Evolutionary conservation across 2,888 invertebrate genomes (phyloP).

Genomic region (Leucozona laternaria): DNA sequence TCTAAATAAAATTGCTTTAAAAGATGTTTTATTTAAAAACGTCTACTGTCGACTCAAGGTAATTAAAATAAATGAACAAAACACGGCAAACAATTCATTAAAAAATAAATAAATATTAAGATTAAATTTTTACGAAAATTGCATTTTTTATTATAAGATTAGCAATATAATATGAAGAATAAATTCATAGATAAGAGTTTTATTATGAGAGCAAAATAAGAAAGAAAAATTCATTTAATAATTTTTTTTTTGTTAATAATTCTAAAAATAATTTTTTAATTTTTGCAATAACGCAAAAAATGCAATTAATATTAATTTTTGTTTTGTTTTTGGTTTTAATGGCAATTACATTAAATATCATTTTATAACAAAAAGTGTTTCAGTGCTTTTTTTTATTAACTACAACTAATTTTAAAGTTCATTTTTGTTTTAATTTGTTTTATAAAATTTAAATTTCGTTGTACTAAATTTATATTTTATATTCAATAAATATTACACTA

Average conservation of each 20-base stretch:
- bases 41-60: neutral
- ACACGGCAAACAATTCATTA: neutral
- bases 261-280: constrained; percentile 17
- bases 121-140: neutral
- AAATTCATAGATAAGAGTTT: neutral
- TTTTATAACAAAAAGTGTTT: constrained; percentile 65
- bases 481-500: constrained; percentile 28
- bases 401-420: constrained; percentile 53
- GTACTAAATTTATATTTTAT: constrained; percentile 56
- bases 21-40: neutral
- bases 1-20: neutral
- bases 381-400: constrained; percentile 63
- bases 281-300: constrained; percentile 58
- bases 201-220: neutral
- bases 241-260: constrained; percentile 14
- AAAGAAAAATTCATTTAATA: neutral
- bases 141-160: neutral
- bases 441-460: constrained; percentile 71
- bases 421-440: constrained; percentile 15
- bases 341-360: constrained; percentile 59
- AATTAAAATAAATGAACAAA: neutral
- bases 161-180: neutral
- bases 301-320: constrained; percentile 53
- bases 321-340: constrained; percentile 24
- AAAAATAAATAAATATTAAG: neutral